Base-by-base conservation (phyloP, 1,140 invertebrate genomes). In the Nasonia longicornis region DNA sequence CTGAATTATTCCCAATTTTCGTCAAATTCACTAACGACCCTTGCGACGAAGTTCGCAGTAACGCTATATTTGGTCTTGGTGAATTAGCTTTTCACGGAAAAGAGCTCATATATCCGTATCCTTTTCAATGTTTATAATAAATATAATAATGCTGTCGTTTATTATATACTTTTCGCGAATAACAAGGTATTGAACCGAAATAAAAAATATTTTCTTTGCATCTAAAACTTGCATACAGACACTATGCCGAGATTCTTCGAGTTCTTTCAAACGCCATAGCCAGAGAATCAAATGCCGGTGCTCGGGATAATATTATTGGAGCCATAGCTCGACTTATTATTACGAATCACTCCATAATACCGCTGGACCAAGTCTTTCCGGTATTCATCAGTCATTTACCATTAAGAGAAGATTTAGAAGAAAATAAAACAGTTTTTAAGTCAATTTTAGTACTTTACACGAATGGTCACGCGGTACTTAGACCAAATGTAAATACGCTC, bases 221-320 rank as follows among this genome's bases (percentile, higher is more conserved):
- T 78, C 14, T 66, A 26, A 26, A 26, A 70, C 45, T 77, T 42
- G 38, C 66, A 45, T 79, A 35, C 31, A 94, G 94, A 72, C 90
- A 93, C 84, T 95, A 94, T 86, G 86, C 89, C 26, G 89, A 92
- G 29, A 94, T 96, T 84, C 87, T 96, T 14, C 92, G 94, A 88
- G 87, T 91, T 4, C 87, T 97, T 20, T 95, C 95, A 7, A 87
- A 90, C n/a, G 90, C 92, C 1, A 91, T 96, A 70, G 86, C 89
- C 26, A 92, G 92, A 83, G 95, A 96, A 87, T 90, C 89, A 2
- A 91, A 94, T 84, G 88, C 89, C 0, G 90, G 93, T 38, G 93
- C 93, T 2, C 87, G 95, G 38, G 96, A 97, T 85, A 96, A 97
- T 85, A 93, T 96, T 79, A 95, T 95, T 88, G 95, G 95, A 78